Base-by-base conservation (phyloP, 2,113 vertebrate genomes). In the Sisor rabdophorus region DNA sequence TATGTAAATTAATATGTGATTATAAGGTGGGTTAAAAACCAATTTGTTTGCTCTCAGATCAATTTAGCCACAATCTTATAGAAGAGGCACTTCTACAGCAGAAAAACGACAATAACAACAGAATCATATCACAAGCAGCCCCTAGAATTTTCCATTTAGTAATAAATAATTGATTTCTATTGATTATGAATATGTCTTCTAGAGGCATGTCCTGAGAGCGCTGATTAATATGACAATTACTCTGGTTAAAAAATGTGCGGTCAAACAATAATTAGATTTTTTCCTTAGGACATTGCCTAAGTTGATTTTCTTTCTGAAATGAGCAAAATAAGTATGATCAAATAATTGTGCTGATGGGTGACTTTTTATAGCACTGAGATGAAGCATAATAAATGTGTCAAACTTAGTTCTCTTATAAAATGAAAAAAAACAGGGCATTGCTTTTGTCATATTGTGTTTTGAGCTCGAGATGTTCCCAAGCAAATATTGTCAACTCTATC, bases 11-110 rank as follows among this genome's bases (percentile, higher is more conserved):
- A 86, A 81, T 80, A 56, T 58, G 76, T 82, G 79, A 72, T 60
- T 77, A 84, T 82, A 82, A 28, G 36, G 32, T 32, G 53, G 85
- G 80, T 82, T 82, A 70, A 40, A 63, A 48, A 77, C 73, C 84
- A 59, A 78, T 81, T 83, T 85, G 84, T 88, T 86, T 85, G 81
- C 84, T 85, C 61, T 72, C 10, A 68, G 84, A 88, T 89, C 87
- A 48, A 88, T 87, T 81, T 69, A 17, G 32, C 77, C 82, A 80
- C 77, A 75, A 80, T 81, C 83, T 77, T 47, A 69, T 65, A 79
- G 83, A 78, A 81, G 75, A 87, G 78, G 54, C 74, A 68, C 44
- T 68, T 28, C 52, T 69, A 76, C 58, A 69, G 61, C 40, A 32
- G 15, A 53, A 61, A 67, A 75, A 40, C 75, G 32, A 70, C 11